A percentile compares a stretch with the other conserved stretches of the same genome.
These are phyloP conservation scores for Hipposideros larvatus DNA, from an alignment of 2,797 vertebrate species.

Conservation along the genomic window DNA sequence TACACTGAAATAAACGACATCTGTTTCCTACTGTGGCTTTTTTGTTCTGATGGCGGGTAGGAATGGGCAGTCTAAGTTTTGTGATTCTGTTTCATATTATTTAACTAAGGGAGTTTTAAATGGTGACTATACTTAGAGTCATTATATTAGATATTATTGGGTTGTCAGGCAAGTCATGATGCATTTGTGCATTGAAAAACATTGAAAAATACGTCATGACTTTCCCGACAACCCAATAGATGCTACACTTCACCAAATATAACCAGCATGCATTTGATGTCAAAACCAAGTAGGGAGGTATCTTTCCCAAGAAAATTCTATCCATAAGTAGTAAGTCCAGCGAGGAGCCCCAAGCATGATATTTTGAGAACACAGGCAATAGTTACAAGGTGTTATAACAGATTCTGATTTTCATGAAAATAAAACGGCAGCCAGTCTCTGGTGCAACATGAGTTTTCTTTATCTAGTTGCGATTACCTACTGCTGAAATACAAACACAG, in stretches of 20 bases:
- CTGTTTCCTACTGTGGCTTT: background rate
- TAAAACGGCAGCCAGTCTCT: background rate
- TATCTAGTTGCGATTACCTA: background rate
- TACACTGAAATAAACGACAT: background rate
- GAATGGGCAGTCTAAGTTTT: background rate
- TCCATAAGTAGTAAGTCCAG: background rate
- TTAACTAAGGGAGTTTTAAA: background rate
- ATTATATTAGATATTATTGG: background rate
- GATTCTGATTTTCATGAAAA: background rate
- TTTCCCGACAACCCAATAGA: background rate
- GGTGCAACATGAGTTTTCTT: background rate
- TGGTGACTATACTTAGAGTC: background rate
- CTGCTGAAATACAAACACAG: background rate
- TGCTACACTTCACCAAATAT: background rate
- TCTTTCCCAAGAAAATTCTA: background rate
- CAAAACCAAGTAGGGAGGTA: background rate
- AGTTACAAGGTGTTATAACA: background rate
- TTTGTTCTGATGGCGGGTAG: background rate
- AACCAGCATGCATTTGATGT: background rate
- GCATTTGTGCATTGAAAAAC: too few relatives aligned
- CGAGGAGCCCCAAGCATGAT: background rate
- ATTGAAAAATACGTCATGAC: too few relatives aligned
- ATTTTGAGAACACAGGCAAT: background rate
- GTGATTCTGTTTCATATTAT: background rate
- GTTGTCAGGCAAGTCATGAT: too few relatives aligned